These are phyloP conservation scores for Rhinatrema bivittatum DNA, from an alignment of 2,797 vertebrate genomes.

Conservation along the genomic window DNA sequence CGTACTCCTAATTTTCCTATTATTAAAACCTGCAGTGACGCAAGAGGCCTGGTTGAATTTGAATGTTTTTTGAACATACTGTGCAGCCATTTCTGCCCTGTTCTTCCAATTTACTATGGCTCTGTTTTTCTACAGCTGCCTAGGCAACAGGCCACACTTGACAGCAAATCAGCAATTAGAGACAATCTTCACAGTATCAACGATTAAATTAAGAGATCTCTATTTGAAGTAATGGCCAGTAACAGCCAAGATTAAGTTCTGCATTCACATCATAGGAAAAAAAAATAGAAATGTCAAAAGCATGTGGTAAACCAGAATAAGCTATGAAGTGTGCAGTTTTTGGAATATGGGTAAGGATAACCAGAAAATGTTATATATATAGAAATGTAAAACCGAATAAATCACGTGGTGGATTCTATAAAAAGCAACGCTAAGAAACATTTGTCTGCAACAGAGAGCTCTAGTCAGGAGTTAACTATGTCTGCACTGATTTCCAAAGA, in stretches of 20 bases:
- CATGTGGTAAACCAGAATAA: conserved; percentile 43
- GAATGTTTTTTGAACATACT: conserved; percentile 23
- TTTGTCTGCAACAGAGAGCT: conserved; percentile 39
- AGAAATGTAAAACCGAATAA: conserved; percentile 31
- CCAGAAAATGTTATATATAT: conserved; percentile 38
- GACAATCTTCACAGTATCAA: background rate
- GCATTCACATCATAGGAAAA: conserved; percentile 40
- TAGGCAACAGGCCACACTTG: conserved; percentile 12
- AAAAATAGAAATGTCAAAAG: conserved; percentile 28
- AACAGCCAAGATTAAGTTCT: conserved; percentile 30
- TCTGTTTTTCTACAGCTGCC: conserved; percentile 20
- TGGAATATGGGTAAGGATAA: conserved; percentile 26
- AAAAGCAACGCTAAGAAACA: conserved; percentile 39
- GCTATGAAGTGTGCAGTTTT: conserved; percentile 35
- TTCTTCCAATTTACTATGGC: conserved; percentile 17
- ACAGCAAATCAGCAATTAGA: conserved; percentile 18
- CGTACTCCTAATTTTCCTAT: conserved; percentile 18
- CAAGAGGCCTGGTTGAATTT: conserved; percentile 18
- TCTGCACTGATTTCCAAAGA: conserved; percentile 44
- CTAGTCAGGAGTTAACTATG: conserved; percentile 43
- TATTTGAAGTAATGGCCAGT: conserved; percentile 34
- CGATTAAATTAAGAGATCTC: conserved; percentile 26
- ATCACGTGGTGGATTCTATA: conserved; percentile 34
- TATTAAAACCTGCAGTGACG: conserved; percentile 20
- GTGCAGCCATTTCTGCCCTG: background rate